phyloP scores from a whole-genome alignment of 1,140 invertebrate genomes.

The Conus ventricosus region DNA sequence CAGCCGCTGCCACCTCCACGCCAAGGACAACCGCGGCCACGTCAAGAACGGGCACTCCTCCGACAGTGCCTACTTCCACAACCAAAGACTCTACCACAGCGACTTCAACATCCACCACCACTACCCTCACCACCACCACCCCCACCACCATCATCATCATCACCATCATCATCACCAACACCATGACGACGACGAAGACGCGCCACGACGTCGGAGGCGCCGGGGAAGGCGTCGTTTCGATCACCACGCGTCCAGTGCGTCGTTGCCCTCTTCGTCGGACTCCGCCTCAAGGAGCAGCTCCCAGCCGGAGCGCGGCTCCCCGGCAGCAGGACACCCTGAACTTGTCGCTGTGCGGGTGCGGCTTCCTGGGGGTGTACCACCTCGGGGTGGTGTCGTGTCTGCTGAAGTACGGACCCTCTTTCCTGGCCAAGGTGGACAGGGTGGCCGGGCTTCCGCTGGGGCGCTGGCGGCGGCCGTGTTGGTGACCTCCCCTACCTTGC shows the following conservation, averaged over 20 bases:
- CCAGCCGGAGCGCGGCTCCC: neutral
- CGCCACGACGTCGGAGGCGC: neutral
- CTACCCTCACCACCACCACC: neutral
- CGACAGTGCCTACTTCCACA: neutral
- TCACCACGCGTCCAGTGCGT: neutral
- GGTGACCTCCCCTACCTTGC: constrained; percentile 46
- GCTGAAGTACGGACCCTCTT: constrained; percentile 49
- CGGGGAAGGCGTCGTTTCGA: neutral
- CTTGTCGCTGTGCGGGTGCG: constrained; percentile 68
- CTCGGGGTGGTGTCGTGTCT: constrained; percentile 64
- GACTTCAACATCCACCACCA: neutral
- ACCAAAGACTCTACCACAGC: constrained; percentile 6
- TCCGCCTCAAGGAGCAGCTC: neutral
- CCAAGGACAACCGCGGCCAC: neutral
- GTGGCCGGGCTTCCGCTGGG: constrained; percentile 66
- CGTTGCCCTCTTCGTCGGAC: neutral
- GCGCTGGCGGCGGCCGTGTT: constrained; percentile 61
- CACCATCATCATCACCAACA: neutral
- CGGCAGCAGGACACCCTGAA: constrained; percentile 48
- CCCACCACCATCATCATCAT: neutral
- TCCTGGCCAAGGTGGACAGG: constrained; percentile 58
- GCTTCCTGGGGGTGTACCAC: constrained; percentile 70
- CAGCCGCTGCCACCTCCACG: neutral
- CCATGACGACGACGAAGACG: neutral
- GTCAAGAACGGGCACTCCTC: neutral